Conservation (phyloP, 2,113 vertebrate genomes). For the Triplophysa siluroides region DNA sequence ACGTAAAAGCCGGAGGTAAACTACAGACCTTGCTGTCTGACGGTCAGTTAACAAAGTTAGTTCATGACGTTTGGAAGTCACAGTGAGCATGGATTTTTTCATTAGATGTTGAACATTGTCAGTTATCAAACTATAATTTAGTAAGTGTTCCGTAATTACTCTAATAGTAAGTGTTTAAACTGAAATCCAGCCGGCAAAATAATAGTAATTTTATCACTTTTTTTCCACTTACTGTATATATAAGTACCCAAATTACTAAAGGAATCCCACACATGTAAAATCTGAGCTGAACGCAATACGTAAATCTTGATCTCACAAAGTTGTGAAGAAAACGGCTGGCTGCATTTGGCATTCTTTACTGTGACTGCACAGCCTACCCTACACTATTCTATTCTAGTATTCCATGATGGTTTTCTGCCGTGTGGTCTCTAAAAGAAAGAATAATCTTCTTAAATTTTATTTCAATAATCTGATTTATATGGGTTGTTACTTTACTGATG, state of each 20-base stretch:
- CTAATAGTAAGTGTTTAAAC: no score
- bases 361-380: background rate
- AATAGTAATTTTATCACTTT: slow-evolving; percentile 50
- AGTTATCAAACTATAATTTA: no score
- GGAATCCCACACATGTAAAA: background rate
- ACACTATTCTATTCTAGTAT: no score
- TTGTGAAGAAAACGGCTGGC: background rate
- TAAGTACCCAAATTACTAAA: background rate
- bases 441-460: slow-evolving; percentile 73
- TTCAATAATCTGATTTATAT: slow-evolving; percentile 74
- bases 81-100: background rate
- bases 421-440: slow-evolving; percentile 46
- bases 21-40: background rate
- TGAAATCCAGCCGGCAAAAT: background rate
- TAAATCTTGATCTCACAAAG: background rate
- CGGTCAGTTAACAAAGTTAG: slow-evolving; percentile 3
- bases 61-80: background rate
- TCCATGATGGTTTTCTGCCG: background rate
- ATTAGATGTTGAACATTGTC: no score
- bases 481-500: slow-evolving; percentile 71
- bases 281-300: background rate
- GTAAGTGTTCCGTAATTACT: no score
- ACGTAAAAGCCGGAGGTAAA: slow-evolving; percentile 1
- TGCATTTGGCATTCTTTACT: background rate
- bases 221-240: slow-evolving; percentile 41